Evolutionary conservation across 2,113 vertebrate species (phyloP).

Genomic region (Pseudorectes ferrugineus): DNA sequence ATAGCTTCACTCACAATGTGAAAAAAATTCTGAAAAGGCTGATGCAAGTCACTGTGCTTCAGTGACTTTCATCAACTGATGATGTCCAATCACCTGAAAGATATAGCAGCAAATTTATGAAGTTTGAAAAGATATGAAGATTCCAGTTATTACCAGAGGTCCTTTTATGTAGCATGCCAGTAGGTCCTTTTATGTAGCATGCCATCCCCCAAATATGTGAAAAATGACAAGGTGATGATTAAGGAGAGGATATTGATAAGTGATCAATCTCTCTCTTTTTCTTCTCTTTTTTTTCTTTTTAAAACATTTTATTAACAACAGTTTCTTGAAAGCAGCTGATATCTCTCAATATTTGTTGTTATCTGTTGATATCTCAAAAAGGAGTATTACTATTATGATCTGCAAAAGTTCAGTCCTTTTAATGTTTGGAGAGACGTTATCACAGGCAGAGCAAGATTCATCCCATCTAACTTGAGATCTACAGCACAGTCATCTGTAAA

Average conservation of each 20-base stretch:
- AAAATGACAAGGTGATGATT: not conserved
- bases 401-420: not conserved
- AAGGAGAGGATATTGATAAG: not conserved
- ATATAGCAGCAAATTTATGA: not conserved
- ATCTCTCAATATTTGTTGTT: not conserved
- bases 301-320: not conserved
- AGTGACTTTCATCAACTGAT: not conserved
- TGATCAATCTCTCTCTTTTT: not conserved
- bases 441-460: not conserved
- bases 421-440: not conserved
- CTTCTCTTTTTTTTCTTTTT: not conserved
- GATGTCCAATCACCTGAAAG: not conserved
- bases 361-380: not conserved
- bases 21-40: not conserved
- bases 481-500: not conserved
- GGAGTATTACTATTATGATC: not conserved
- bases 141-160: not conserved
- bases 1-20: not conserved
- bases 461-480: not conserved
- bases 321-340: not conserved
- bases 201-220: not conserved
- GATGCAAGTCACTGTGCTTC: not conserved
- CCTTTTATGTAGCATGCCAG: not conserved
- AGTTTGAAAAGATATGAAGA: not conserved
- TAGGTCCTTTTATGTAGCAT: not conserved